phyloP scores from a whole-genome alignment of 2,797 vertebrate species.

The Neosilurus mollespiculum region DNA sequence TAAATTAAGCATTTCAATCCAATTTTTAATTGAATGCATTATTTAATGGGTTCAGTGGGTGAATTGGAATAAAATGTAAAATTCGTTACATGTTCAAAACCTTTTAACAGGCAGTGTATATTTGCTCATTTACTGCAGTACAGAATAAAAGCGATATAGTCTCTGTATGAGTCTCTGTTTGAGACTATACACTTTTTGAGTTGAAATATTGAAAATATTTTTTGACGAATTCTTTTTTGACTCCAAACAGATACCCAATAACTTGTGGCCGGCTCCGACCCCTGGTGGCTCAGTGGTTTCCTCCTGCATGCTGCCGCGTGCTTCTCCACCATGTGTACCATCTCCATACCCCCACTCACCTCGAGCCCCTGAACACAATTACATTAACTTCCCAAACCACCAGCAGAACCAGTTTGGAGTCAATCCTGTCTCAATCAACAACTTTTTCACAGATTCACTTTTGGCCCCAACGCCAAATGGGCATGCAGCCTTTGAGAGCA shows the following conservation, averaged over 20 bases:
- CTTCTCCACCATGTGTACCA: slow-evolving; percentile 91
- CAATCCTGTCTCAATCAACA: slow-evolving; percentile 89
- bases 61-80: neutral
- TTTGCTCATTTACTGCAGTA: neutral
- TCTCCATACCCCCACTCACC: slow-evolving; percentile 88
- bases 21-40: neutral
- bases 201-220: neutral
- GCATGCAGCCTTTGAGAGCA: slow-evolving; percentile 91
- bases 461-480: slow-evolving; percentile 82
- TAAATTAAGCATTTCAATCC: too few relatives aligned
- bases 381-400: slow-evolving; percentile 90
- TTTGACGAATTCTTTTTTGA: slow-evolving; percentile 17
- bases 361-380: slow-evolving; percentile 84
- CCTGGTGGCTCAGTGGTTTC: slow-evolving; percentile 87
- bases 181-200: neutral
- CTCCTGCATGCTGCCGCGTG: slow-evolving; percentile 95
- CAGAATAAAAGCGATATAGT: neutral
- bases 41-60: neutral
- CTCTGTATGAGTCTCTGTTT: neutral
- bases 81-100: neutral
- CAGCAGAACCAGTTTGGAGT: slow-evolving; percentile 93
- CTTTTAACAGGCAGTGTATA: too few relatives aligned
- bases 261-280: slow-evolving; percentile 86
- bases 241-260: slow-evolving; percentile 89
- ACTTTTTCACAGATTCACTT: slow-evolving; percentile 96